A percentile compares a stretch with the other conserved stretches of the same genome.
phyloP scores from a whole-genome alignment of 1,140 invertebrate genomes.

The Temnothorax curvispinosus region DNA sequence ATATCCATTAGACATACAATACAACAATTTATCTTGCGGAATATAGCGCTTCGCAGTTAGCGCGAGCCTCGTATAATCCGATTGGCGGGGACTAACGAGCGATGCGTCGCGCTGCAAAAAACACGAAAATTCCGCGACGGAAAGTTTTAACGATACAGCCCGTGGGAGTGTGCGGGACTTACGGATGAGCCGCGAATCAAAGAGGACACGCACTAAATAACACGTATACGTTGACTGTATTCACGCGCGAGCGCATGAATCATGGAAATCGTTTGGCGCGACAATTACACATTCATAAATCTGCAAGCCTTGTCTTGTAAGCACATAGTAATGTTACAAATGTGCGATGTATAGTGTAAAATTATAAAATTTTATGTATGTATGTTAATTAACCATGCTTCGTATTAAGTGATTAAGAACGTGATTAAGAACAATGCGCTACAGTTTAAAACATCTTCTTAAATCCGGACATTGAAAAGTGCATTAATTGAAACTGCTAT shows the following conservation, averaged over 20 bases:
- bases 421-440: background rate
- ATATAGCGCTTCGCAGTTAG: constrained; percentile 9
- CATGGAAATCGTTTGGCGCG: background rate
- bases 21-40: background rate
- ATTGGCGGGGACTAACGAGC: constrained; percentile 32
- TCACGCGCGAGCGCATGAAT: background rate
- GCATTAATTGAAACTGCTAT: background rate
- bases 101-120: constrained; percentile 8
- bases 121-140: constrained; percentile 17
- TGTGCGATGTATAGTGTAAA: background rate
- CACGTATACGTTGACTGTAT: background rate
- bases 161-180: constrained; percentile 14
- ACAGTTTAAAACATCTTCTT: background rate
- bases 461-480: background rate
- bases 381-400: background rate
- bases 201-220: constrained; percentile 1
- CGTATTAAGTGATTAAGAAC: background rate
- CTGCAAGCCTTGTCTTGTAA: background rate
- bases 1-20: background rate
- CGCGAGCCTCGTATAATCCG: constrained; percentile 21
- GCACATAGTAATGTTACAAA: background rate
- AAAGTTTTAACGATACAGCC: constrained; percentile 38
- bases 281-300: background rate
- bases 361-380: background rate
- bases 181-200: background rate